Conservation (phyloP, 2,888 invertebrate species). For the Hyalella azteca region DNA sequence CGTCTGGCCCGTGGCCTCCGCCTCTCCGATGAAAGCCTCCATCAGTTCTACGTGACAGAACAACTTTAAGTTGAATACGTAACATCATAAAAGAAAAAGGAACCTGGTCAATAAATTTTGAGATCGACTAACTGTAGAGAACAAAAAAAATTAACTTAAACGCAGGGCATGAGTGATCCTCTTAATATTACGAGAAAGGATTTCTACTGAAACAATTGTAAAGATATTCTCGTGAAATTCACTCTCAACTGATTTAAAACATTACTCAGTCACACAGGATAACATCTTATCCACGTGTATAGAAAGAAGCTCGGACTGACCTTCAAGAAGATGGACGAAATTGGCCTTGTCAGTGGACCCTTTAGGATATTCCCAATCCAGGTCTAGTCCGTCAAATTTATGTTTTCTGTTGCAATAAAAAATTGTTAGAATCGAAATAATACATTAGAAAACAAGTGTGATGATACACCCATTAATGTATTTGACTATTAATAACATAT, state of each 20-base stretch:
- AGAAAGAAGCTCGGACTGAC: slow-evolving; percentile 67
- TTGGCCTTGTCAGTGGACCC: slow-evolving; percentile 92
- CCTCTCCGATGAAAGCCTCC: slow-evolving; percentile 92
- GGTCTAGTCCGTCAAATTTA: slow-evolving; percentile 85
- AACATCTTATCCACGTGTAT: background rate
- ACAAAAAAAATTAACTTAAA: no score
- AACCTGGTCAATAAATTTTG: no score
- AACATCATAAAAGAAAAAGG: no score
- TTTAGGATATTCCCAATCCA: slow-evolving; percentile 93
- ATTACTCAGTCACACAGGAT: background rate
- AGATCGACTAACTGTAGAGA: no score
- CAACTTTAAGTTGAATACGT: no score
- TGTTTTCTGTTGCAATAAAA: no score
- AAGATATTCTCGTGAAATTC: background rate
- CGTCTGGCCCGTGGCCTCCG: slow-evolving; percentile 84
- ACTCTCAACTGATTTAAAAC: background rate
- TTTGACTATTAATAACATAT: background rate
- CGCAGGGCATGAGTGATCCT: no score
- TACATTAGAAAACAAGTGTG: background rate
- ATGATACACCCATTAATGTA: background rate
- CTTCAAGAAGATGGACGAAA: slow-evolving; percentile 85
- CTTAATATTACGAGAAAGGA: no score
- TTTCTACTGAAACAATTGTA: no score
- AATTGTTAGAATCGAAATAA: background rate
- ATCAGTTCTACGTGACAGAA: slow-evolving; percentile 79